A percentile compares a stretch with the other conserved stretches of the same genome.
These are phyloP conservation scores for Gambelia wislizenii DNA, from an alignment of 2,797 vertebrate genomes.

Conservation along the genomic window DNA sequence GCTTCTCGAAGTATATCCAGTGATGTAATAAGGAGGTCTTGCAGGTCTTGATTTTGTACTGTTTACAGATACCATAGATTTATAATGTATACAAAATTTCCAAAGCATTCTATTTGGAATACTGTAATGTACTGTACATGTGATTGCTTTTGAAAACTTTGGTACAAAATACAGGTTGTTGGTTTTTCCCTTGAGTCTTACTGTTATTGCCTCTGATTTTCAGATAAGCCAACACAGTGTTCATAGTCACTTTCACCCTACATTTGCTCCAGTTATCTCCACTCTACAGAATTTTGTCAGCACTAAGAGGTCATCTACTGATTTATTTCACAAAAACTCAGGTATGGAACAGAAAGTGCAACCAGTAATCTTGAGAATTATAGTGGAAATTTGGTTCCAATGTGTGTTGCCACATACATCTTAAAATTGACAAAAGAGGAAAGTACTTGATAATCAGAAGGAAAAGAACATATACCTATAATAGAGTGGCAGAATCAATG, in stretches of 20 bases:
- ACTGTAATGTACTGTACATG: background rate
- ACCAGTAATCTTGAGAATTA: background rate
- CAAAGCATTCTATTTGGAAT: background rate
- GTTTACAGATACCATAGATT: background rate
- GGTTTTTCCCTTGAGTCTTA: background rate
- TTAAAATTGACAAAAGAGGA: background rate
- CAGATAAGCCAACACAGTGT: slow-evolving; percentile 82
- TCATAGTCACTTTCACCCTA: slow-evolving; percentile 73
- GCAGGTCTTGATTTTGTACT: background rate
- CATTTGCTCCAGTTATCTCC: slow-evolving; percentile 70
- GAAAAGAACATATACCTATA: too few species aligned
- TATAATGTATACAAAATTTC: background rate
- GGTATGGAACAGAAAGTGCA: slow-evolving; percentile 73
- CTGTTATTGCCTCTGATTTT: slow-evolving; percentile 36
- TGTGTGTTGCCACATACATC: slow-evolving; percentile 18
- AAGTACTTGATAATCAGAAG: background rate
- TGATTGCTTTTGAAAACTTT: background rate
- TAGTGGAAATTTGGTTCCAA: background rate
- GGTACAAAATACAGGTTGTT: background rate
- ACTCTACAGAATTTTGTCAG: slow-evolving; percentile 79
- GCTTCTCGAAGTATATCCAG: background rate
- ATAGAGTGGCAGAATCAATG: too few species aligned
- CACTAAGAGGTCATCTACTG: slow-evolving; percentile 75
- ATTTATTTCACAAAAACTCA: slow-evolving; percentile 78
- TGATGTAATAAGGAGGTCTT: background rate